Evolutionary conservation across 2,888 invertebrate species (phyloP).

Genomic region (Drosophila setosimentum): DNA sequence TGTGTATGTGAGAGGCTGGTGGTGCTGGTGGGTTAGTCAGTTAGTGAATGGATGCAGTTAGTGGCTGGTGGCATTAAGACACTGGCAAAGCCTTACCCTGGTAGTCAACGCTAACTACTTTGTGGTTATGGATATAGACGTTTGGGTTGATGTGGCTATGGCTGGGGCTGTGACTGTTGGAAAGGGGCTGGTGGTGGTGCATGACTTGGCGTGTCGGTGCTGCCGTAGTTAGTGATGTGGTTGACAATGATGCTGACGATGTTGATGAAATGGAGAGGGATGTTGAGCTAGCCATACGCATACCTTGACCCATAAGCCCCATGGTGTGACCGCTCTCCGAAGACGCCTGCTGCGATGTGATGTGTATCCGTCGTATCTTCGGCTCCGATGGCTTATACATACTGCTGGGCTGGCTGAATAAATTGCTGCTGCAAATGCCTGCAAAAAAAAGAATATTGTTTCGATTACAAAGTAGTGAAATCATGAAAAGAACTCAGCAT

Average conservation of each 20-base stretch:
- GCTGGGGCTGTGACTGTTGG: constrained; percentile 28
- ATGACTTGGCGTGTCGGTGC: constrained; percentile 44
- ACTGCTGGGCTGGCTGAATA: constrained; percentile 75
- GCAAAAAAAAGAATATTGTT: neutral
- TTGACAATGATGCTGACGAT: constrained; percentile 44
- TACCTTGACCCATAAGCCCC: constrained; percentile 67
- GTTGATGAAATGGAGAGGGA: constrained; percentile 60
- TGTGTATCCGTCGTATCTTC: constrained; percentile 82
- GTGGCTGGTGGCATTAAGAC: constrained; percentile 33
- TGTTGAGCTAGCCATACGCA: constrained; percentile 63
- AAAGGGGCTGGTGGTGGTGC: constrained; percentile 40
- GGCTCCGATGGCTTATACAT: constrained; percentile 84
- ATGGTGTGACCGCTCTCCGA: constrained; percentile 60
- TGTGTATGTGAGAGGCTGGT: constrained; percentile 24
- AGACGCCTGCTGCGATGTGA: constrained; percentile 79
- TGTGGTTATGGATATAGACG: constrained; percentile 68
- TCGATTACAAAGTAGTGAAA: neutral
- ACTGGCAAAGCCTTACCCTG: constrained; percentile 66
- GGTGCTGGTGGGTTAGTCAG: constrained; percentile 24
- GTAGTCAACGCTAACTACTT: constrained; percentile 74
- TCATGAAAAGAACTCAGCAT: neutral
- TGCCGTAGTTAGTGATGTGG: constrained; percentile 51
- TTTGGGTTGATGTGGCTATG: constrained; percentile 45
- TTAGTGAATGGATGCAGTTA: constrained; percentile 68
- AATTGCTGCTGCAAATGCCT: constrained; percentile 65